phyloP scores from a whole-genome alignment of 2,113 vertebrate species.

The Brienomyrus longianalis region DNA sequence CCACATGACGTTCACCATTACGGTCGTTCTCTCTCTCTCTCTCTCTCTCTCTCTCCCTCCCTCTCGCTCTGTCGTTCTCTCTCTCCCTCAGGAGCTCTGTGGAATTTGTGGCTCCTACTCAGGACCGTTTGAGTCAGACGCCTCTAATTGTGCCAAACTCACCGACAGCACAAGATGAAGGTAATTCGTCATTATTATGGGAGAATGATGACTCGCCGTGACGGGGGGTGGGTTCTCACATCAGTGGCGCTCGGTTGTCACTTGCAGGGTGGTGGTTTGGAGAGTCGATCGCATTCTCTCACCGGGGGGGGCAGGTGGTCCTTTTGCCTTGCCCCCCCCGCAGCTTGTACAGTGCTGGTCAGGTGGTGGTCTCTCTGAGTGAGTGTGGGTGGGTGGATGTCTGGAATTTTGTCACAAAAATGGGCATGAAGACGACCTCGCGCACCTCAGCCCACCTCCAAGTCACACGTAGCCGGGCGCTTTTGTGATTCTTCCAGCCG shows the following conservation, averaged over 20 bases:
- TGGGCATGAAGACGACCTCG: background rate
- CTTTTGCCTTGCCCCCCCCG: background rate
- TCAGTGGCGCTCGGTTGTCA: background rate
- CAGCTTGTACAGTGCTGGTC: background rate
- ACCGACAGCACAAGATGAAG: constrained; percentile 72
- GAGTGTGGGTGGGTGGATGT: background rate
- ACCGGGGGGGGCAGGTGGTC: background rate
- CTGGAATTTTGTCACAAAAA: background rate
- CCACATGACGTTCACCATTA: background rate
- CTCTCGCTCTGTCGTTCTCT: background rate
- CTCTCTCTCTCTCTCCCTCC: background rate
- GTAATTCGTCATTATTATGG: constrained; percentile 45
- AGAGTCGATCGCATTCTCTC: background rate
- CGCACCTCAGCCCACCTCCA: background rate
- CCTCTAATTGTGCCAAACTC: constrained; percentile 77
- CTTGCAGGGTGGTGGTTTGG: background rate
- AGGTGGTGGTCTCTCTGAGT: background rate
- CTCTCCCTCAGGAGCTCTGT: constrained; percentile 63
- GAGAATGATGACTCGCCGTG: background rate
- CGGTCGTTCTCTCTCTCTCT: background rate
- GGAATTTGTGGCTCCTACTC: constrained; percentile 64
- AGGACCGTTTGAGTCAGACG: constrained; percentile 57
- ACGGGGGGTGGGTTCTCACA: background rate
- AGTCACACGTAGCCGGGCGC: background rate
- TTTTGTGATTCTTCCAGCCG: constrained; percentile 27